Conservation (phyloP, 1,140 invertebrate species). For the Trinorchestia longiramus region DNA sequence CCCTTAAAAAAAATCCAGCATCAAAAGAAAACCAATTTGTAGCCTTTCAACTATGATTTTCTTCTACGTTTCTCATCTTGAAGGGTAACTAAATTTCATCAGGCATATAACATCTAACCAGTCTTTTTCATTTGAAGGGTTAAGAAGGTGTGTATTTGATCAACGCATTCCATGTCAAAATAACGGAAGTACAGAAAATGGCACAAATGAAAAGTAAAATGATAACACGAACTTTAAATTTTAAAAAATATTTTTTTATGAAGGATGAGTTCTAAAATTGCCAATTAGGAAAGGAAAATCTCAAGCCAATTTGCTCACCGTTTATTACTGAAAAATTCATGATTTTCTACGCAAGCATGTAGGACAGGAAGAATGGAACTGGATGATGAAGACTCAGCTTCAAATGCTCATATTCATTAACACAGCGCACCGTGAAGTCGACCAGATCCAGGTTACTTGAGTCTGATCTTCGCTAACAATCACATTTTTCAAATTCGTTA, state of each 20-base stretch:
- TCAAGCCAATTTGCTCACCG: background rate
- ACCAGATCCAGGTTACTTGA: background rate
- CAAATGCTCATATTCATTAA: background rate
- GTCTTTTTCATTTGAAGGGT: background rate
- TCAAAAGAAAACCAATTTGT: background rate
- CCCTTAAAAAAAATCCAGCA: background rate
- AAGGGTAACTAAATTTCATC: background rate
- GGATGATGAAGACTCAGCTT: background rate
- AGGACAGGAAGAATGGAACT: background rate
- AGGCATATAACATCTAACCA: background rate
- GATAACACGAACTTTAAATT: background rate
- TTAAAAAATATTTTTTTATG: background rate
- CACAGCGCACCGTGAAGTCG: background rate
- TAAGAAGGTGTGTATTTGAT: background rate
- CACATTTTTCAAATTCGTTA: background rate
- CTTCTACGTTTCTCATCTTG: background rate
- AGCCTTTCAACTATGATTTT: background rate
- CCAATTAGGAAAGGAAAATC: constrained; percentile 21
- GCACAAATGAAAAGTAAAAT: background rate
- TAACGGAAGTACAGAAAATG: background rate
- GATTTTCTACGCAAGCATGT: background rate
- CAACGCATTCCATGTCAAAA: background rate
- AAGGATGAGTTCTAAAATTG: background rate
- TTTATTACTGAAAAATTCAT: constrained; percentile 27
- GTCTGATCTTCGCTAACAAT: background rate